phyloP scores from a whole-genome alignment of 2,113 vertebrate genomes.

The Tragelaphus buxtoni region DNA sequence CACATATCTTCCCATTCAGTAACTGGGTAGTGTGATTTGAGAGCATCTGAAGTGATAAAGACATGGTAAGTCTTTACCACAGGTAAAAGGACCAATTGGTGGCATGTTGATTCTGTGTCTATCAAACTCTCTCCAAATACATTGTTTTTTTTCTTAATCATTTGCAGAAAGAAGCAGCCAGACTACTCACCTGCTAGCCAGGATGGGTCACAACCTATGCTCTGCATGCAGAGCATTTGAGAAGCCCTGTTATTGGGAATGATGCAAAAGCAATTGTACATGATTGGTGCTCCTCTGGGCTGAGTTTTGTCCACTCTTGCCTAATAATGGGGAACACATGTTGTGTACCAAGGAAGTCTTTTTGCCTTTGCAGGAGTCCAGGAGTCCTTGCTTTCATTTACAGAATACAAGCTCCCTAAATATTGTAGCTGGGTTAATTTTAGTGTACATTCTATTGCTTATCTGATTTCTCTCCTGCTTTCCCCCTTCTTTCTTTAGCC shows the following conservation, averaged over 20 bases:
- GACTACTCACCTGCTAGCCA: slow-evolving; percentile 29
- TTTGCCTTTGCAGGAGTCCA: slow-evolving; percentile 51
- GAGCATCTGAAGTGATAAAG: slow-evolving; percentile 18
- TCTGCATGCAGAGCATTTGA: slow-evolving; percentile 56
- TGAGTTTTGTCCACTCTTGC: slow-evolving; percentile 29
- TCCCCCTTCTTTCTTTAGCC: slow-evolving; percentile 7
- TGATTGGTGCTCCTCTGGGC: slow-evolving; percentile 34
- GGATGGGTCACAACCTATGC: slow-evolving; percentile 36
- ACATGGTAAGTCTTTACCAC: neutral
- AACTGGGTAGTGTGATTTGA: neutral
- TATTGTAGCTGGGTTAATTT: neutral
- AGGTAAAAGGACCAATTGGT: slow-evolving; percentile 9
- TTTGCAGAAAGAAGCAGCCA: slow-evolving; percentile 5
- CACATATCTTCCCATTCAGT: neutral
- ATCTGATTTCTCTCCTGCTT: neutral
- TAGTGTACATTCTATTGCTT: slow-evolving; percentile 26
- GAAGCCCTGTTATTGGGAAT: slow-evolving; percentile 12
- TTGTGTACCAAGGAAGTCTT: slow-evolving; percentile 22
- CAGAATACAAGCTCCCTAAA: neutral
- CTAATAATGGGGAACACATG: slow-evolving; percentile 36
- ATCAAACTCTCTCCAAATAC: neutral
- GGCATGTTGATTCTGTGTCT: slow-evolving; percentile 15
- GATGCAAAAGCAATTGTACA: slow-evolving; percentile 48
- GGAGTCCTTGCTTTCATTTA: slow-evolving; percentile 58
- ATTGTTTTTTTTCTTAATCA: neutral